These are phyloP conservation scores for Neotoxoptera formosana DNA, from an alignment of 1,140 invertebrate species.

Conservation along the genomic window DNA sequence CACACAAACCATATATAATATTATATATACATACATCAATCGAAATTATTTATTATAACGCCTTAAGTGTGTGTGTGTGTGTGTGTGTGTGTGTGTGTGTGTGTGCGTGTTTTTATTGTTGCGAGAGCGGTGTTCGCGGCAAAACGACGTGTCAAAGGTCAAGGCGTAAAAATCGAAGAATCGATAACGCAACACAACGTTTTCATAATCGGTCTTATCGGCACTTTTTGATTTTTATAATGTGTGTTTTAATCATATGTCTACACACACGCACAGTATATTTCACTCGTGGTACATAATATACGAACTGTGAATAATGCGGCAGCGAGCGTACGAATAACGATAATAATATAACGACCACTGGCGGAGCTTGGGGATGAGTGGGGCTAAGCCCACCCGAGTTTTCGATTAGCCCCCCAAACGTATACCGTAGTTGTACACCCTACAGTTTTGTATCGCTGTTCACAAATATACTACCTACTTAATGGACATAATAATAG, in stretches of 20 bases:
- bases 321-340: not conserved
- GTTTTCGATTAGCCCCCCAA: too few species aligned
- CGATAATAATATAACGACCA: not conserved
- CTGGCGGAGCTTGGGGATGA: too few species aligned
- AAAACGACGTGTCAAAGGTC: slow-evolving; percentile 18
- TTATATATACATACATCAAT: not conserved
- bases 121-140: not conserved
- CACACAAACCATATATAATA: not conserved
- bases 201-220: slow-evolving; percentile 39
- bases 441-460: too few species aligned
- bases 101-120: not conserved
- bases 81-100: not conserved
- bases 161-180: not conserved
- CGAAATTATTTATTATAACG: slow-evolving; percentile 15
- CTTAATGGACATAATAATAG: too few species aligned
- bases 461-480: too few species aligned
- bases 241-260: not conserved
- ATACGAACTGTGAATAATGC: not conserved
- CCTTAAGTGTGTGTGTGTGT: not conserved
- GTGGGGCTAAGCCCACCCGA: too few species aligned
- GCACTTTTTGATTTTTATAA: slow-evolving; percentile 37
- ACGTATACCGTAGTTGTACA: too few species aligned
- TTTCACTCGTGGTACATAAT: not conserved
- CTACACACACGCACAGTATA: not conserved
- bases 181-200: slow-evolving; percentile 27